Conservation (phyloP, 2,113 vertebrate genomes). For the Megaceryle torquata region DNA sequence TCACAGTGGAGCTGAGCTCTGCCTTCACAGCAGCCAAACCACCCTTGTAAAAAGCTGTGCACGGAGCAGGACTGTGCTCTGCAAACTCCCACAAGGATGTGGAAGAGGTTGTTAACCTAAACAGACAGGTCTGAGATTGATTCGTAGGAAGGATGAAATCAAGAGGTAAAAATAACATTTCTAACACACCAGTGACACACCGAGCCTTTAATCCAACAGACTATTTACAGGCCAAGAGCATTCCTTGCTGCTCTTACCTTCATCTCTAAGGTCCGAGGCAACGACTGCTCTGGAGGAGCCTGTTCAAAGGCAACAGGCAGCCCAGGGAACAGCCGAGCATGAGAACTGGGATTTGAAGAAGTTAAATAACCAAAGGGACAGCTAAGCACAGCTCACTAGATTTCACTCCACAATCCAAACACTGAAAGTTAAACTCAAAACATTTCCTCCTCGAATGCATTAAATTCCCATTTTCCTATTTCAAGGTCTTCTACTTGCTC, state of each 20-base stretch:
- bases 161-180: conserved; percentile 42
- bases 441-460: not conserved
- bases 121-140: not conserved
- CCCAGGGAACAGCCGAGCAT: not conserved
- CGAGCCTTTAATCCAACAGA: not conserved
- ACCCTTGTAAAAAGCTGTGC: not conserved
- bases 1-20: not conserved
- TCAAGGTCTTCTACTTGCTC: not conserved
- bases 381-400: not conserved
- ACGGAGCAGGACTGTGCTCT: accelerated
- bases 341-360: not conserved
- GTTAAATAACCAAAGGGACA: not conserved
- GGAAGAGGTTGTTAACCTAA: not conserved
- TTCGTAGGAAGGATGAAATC: not conserved
- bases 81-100: not conserved
- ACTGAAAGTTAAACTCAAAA: not conserved
- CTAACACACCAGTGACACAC: not conserved
- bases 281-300: not conserved
- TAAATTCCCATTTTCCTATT: not conserved
- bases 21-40: not conserved
- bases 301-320: not conserved
- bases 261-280: not conserved
- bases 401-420: not conserved
- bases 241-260: not conserved
- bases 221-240: not conserved